Evolutionary conservation across 2,797 vertebrate genomes (phyloP), one percentile per base, ranked within the genome.

Genomic region (Gadopsis marmoratus): DNA sequence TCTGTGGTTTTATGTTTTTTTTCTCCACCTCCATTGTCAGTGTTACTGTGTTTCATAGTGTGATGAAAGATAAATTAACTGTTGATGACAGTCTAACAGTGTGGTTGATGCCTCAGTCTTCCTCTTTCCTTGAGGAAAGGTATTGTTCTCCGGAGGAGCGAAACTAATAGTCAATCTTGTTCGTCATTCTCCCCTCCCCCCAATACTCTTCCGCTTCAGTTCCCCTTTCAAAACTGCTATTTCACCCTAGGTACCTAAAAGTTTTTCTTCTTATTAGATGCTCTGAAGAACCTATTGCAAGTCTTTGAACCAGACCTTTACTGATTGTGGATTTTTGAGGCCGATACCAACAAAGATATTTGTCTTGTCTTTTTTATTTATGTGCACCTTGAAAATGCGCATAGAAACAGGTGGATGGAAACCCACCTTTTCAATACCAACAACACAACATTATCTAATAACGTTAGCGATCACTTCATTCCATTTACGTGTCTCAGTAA

Each of bases 21-120:
- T 71, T 77, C 79, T 82, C 70, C 90, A 90, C 74, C 71, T 88
- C 61, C 92, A 90, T 90, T 47, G 59, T 85, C 73, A 73, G 61
- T 79, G 81, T 86, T 54, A 86, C 50, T 72, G 70, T 90, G 74
- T 90, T 72, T 85, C 35, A 77, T 74, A 72, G 71, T 74, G 73
- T 85, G 73, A 88, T 84, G 59, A 76, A 82, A 68, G 69, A 81
- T 75, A 75, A 66, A 86, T 83, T 72, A 84, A 53, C 17, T 86
- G 77, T 74, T 91, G 87, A 62, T 82, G 69, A 83, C 61, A 83
- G 63, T 60, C 31, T 81, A 70, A 82, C 63, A 69, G 51, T 79
- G 79, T 76, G 61, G 23, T 67, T 83, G 70, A 86, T 79, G 66
- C 68, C 65, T 74, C 69, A 47, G 74, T 86, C 62, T 74, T 70